Evolutionary conservation across 53 echinoderm and acorn worm genomes (phyloP).

Genomic region (Luidia sarsii): DNA sequence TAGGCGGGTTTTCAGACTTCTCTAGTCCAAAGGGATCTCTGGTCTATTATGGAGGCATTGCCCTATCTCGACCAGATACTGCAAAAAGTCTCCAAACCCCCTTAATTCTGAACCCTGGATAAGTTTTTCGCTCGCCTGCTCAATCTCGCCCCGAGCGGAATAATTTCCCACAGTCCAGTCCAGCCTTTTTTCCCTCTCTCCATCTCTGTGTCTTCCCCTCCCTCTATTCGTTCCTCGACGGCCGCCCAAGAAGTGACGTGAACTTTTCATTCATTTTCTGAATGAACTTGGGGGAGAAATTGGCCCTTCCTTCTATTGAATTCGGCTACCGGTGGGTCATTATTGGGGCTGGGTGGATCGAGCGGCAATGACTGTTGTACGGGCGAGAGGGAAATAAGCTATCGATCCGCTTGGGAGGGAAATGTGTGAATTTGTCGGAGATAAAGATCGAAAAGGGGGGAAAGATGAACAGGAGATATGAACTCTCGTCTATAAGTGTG

Average conservation of each 20-base stretch:
- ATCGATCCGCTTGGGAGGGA: conserved; percentile 8
- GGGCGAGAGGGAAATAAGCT: conserved; percentile 39
- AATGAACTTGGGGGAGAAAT: not conserved
- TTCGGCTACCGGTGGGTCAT: conserved; percentile 10
- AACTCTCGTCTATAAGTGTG: too few species aligned
- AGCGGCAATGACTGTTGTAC: not conserved
- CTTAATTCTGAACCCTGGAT: not conserved
- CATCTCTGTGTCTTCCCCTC: too few species aligned
- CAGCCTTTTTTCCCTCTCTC: conserved; percentile 18
- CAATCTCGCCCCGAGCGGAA: not conserved
- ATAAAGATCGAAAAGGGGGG: too few species aligned
- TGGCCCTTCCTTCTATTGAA: conserved; percentile 13
- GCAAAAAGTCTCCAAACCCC: not conserved
- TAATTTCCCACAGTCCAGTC: not conserved
- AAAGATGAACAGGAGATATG: too few species aligned
- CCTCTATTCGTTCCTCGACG: not conserved
- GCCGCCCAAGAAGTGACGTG: conserved; percentile 1
- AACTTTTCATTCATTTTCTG: conserved; percentile 21
- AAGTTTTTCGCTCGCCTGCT: too few species aligned
- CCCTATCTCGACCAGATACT: too few species aligned
- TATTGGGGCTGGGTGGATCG: conserved; percentile 14
- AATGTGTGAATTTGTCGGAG: too few species aligned
- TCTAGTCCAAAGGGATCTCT: too few species aligned
- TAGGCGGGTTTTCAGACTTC: too few species aligned
- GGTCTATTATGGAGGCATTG: too few species aligned